Conservation (phyloP, 1,140 invertebrate genomes). For the Drosophila pectinifera region DNA sequence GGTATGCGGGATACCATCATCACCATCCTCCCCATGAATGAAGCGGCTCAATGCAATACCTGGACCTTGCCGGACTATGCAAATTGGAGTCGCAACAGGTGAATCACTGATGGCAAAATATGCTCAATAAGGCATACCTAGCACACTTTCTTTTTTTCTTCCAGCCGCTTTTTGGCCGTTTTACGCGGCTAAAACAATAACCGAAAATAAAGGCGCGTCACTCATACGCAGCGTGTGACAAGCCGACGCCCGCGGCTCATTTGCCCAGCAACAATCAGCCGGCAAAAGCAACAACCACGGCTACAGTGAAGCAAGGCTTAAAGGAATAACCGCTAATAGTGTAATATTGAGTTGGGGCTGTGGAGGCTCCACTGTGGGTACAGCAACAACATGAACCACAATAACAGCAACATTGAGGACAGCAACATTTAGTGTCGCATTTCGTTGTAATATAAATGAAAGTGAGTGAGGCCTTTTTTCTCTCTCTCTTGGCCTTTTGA, state of each 20-base stretch:
- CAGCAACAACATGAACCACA: slow-evolving; percentile 27
- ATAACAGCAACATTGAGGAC: slow-evolving; percentile 51
- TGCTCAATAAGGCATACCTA: slow-evolving; percentile 57
- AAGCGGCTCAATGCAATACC: slow-evolving; percentile 27
- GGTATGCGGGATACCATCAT: slow-evolving; percentile 26
- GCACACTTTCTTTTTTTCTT: slow-evolving; percentile 73
- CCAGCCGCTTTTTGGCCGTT: slow-evolving; percentile 30
- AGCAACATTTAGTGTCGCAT: slow-evolving; percentile 77
- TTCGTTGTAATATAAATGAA: slow-evolving; percentile 82
- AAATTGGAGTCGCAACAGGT: slow-evolving; percentile 65
- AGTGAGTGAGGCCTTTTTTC: slow-evolving; percentile 66
- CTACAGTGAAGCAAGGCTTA: background rate
- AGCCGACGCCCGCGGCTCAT: slow-evolving; percentile 67
- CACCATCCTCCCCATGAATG: slow-evolving; percentile 59
- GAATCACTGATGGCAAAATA: slow-evolving; percentile 59
- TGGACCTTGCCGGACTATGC: slow-evolving; percentile 51
- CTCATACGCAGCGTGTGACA: slow-evolving; percentile 81
- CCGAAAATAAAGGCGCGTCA: slow-evolving; percentile 82
- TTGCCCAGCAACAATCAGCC: slow-evolving; percentile 58
- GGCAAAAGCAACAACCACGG: slow-evolving; percentile 43
- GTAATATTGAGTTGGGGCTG: background rate
- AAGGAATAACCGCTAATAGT: background rate
- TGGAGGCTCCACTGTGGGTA: background rate
- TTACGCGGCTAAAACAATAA: slow-evolving; percentile 79
- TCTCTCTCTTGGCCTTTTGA: slow-evolving; percentile 36